Base-by-base conservation (phyloP, 1,140 invertebrate genomes). In the Rhopalosiphum maidis region DNA sequence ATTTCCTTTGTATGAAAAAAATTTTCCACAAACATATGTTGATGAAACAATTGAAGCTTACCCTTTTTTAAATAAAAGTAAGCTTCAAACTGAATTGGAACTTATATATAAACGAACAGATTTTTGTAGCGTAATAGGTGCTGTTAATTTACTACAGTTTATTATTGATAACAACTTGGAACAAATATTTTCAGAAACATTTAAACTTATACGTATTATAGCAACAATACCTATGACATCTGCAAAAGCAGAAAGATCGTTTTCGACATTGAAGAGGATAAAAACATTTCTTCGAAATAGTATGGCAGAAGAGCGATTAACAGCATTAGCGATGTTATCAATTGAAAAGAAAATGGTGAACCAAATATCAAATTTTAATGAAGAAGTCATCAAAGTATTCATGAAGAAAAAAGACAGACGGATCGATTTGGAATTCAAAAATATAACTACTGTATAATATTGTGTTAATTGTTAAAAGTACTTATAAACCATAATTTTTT, bases 291-390 rank as follows among this genome's bases (percentile, higher is more conserved):
- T 60, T 60, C 55, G 25, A 60, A 60, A 60, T 60, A 60, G 35
- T 43, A 83, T 55, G 37, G 25, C 54, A 21, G 37, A 93, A 54
- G 68, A 90, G 51, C 41, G 87, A 46, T n/a, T 93, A 18, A 30
- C 51, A 51, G 86, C 51, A 5, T 51, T 93, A 48, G 54, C 93
- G 2, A 82, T 54, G 23, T 25, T 93, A 48, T 89, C 83, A 43
- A 93, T 89, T 54, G 30, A 54, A 54, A 85, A 85, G 15, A 25
- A 85, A 43, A 22, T 41, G 37, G 22, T 83, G 7, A 83, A 85
- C 7, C 9, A 43, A 25, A 85, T 85, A 8, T 30, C 23, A 41
- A 85, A 85, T 43, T 85, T 85, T 35, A 43, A 85, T 43, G 83
- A 85, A 25, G 37, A 43, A 43, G 82, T 83, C 7, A 41, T 83